Evolutionary conservation across 2,113 vertebrate genomes (phyloP).

Genomic region (Ptilorrhoa leucosticta): DNA sequence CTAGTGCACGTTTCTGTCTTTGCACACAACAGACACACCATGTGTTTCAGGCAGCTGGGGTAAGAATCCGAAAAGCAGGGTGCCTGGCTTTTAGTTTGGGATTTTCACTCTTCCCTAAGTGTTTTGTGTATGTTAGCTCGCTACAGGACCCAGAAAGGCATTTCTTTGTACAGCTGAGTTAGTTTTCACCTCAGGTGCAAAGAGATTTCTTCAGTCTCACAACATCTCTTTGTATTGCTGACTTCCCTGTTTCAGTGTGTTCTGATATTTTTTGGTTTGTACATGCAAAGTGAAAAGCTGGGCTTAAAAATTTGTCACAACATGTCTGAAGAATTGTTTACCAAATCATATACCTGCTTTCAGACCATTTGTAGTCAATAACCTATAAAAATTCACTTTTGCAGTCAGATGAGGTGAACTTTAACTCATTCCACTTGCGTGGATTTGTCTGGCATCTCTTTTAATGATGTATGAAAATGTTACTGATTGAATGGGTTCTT

Average conservation of each 20-base stretch:
- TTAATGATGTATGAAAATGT: background rate
- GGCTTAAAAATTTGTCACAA: background rate
- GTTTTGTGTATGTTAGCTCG: background rate
- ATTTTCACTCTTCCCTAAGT: background rate
- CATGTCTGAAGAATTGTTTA: background rate
- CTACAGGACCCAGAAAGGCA: background rate
- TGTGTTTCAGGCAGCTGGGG: background rate
- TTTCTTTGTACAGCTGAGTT: background rate
- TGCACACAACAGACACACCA: background rate
- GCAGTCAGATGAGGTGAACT: background rate
- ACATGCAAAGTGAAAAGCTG: background rate
- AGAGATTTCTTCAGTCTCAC: background rate
- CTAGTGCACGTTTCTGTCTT: background rate
- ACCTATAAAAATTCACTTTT: background rate
- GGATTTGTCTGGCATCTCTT: background rate
- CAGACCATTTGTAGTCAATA: background rate
- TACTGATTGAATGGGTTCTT: background rate
- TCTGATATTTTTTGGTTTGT: background rate
- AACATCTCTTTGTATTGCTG: background rate
- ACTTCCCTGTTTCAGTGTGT: background rate
- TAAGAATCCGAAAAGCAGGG: background rate
- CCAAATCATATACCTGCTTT: background rate
- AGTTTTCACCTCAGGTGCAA: background rate
- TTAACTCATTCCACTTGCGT: background rate
- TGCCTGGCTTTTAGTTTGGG: background rate